Evolutionary conservation across 2,113 vertebrate species (phyloP).

Genomic region (Salvelinus sp.): DNA sequence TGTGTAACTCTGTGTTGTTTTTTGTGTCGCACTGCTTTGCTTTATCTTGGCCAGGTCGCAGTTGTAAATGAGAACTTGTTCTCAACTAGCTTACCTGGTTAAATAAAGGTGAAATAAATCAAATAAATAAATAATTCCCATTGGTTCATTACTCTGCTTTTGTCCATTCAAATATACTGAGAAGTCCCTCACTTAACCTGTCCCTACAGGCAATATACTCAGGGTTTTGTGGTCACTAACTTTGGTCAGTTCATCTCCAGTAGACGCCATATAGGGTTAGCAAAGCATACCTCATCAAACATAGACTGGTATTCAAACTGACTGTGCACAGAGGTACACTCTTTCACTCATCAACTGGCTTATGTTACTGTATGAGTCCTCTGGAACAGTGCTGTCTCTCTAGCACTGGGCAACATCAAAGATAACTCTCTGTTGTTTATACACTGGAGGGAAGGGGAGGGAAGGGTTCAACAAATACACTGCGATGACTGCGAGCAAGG

Average conservation of each 20-base stretch:
- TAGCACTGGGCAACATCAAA: slow-evolving; percentile 61
- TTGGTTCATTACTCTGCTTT: slow-evolving; percentile 11
- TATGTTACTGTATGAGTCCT: slow-evolving; percentile 28
- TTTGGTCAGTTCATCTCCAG: background rate
- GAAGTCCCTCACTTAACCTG: background rate
- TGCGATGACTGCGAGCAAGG: slow-evolving; percentile 53
- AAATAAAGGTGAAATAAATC: too few species aligned
- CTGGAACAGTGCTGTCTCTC: slow-evolving; percentile 47
- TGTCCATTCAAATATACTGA: slow-evolving; percentile 2
- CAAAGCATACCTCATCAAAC: background rate
- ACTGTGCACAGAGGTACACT: background rate
- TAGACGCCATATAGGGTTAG: slow-evolving; percentile 7
- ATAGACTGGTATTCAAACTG: background rate
- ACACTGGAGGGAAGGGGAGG: slow-evolving; percentile 9
- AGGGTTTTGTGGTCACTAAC: background rate
- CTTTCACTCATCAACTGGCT: slow-evolving; percentile 37
- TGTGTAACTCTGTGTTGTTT: slow-evolving; percentile 4
- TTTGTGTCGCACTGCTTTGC: too few species aligned
- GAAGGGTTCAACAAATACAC: slow-evolving; percentile 41
- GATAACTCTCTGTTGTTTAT: slow-evolving; percentile 51
- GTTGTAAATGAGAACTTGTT: too few species aligned
- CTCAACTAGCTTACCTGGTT: too few species aligned
- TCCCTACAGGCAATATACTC: background rate
- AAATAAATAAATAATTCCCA: slow-evolving; percentile 4
- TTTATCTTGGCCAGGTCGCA: too few species aligned